Percentiles rank a stretch among this genome's conserved stretches.
Evolutionary conservation across 37 sponge, comb jelly and placozoan species (phyloP).

Genomic region (Halichondria panicea): DNA sequence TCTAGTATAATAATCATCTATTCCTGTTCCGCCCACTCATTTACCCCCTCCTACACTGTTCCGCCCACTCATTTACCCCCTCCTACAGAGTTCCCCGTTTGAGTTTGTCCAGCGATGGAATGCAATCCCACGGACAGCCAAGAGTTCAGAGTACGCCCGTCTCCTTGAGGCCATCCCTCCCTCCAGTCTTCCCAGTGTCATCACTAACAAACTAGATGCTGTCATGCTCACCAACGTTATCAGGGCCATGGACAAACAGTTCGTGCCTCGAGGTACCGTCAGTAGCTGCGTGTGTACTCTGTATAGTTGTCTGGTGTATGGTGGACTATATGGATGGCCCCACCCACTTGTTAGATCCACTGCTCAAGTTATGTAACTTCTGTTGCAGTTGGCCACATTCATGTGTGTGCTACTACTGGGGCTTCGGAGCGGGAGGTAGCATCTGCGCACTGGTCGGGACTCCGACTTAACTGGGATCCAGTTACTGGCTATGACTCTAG

Average conservation of each 20-base stretch:
- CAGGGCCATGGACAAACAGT: constrained; percentile 37
- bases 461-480: no score
- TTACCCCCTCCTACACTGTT: neutral
- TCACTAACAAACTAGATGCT: constrained; percentile 75
- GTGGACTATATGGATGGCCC: neutral
- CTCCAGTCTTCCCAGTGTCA: constrained; percentile 39
- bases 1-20: neutral
- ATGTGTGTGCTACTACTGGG: no score
- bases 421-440: no score
- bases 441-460: no score
- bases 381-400: no score
- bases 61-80: neutral
- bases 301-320: neutral
- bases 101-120: constrained; percentile 76
- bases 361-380: no score
- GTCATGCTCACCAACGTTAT: constrained; percentile 50
- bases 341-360: no score
- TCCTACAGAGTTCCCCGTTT: constrained; percentile 10
- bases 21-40: neutral
- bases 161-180: constrained; percentile 59
- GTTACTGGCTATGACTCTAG: no score
- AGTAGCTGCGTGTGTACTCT: neutral
- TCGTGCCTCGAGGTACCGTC: constrained; percentile 33
- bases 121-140: constrained; percentile 31
- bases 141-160: constrained; percentile 34